Conservation (phyloP, 1,140 invertebrate species). For the Pseudobourletiella spinata region DNA sequence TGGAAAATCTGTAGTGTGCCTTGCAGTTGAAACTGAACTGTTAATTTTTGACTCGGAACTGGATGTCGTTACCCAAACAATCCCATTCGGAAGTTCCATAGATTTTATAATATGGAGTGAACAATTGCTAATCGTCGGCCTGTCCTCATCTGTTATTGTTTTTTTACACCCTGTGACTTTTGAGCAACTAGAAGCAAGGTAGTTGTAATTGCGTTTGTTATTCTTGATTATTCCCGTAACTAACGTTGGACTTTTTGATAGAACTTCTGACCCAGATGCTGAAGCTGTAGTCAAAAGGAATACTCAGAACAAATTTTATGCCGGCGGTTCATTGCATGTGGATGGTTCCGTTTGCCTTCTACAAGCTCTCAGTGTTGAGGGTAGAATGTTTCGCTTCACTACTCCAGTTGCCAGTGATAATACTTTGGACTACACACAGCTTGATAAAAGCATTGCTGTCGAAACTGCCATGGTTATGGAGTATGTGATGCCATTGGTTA, state of each 20-base stretch:
- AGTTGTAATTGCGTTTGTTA: background rate
- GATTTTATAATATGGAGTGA: constrained; percentile 32
- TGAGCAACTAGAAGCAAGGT: constrained; percentile 7
- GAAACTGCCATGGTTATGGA: background rate
- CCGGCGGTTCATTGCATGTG: background rate
- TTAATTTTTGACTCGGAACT: background rate
- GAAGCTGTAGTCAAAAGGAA: background rate
- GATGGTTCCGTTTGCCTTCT: background rate
- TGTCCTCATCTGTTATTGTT: constrained; percentile 22
- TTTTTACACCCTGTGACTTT: constrained; percentile 18
- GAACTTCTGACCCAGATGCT: background rate
- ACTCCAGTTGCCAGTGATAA: background rate
- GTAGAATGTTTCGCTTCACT: background rate
- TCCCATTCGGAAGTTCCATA: constrained; percentile 10
- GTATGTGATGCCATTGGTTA: constrained; percentile 9
- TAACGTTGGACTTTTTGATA: background rate
- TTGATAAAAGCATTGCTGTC: background rate
- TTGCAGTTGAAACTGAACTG: constrained; percentile 1
- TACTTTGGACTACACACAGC: constrained; percentile 1
- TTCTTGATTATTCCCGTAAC: too few relatives aligned
- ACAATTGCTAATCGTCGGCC: constrained; percentile 24
- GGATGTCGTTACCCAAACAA: background rate
- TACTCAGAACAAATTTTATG: constrained; percentile 3
- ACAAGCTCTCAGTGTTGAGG: background rate
- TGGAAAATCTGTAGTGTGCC: background rate